Evolutionary conservation across 2,113 vertebrate genomes (phyloP).

Genomic region (Bagarius yarrelli): DNA sequence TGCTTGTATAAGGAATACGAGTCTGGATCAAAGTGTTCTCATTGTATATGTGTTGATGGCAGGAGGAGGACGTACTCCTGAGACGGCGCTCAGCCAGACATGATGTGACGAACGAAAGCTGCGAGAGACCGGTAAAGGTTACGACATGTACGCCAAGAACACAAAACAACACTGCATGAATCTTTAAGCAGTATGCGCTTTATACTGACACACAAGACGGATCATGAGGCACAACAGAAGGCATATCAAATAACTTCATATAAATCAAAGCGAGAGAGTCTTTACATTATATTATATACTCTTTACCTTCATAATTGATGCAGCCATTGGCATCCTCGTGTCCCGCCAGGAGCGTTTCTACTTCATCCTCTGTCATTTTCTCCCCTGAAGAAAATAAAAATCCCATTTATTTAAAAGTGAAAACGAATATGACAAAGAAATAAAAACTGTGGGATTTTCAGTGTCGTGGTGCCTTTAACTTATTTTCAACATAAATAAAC

Average conservation of each 20-base stretch:
- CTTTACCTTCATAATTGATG: slow-evolving; percentile 94
- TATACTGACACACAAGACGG: neutral
- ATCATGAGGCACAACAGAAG: neutral
- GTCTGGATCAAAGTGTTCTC: slow-evolving; percentile 58
- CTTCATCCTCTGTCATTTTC: slow-evolving; percentile 93
- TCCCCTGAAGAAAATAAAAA: slow-evolving; percentile 72
- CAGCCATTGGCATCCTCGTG: slow-evolving; percentile 94
- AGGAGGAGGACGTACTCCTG: slow-evolving; percentile 55
- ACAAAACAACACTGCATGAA: neutral
- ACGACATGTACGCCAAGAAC: slow-evolving; percentile 44
- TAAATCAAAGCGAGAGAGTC: too few relatives aligned
- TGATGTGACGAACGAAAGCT: slow-evolving; percentile 74
- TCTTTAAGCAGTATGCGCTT: neutral
- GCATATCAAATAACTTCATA: neutral
- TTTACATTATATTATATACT: neutral
- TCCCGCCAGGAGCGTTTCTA: slow-evolving; percentile 85
- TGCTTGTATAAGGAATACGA: slow-evolving; percentile 37
- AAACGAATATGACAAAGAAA: neutral
- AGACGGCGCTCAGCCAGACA: slow-evolving; percentile 73
- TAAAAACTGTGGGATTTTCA: neutral
- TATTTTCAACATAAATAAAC: neutral
- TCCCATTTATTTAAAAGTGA: neutral
- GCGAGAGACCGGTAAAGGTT: slow-evolving; percentile 69
- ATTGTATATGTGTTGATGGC: slow-evolving; percentile 52
- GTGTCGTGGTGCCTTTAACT: neutral